phyloP scores from a whole-genome alignment of 2,888 invertebrate genomes.

The Coelinius sp. region DNA sequence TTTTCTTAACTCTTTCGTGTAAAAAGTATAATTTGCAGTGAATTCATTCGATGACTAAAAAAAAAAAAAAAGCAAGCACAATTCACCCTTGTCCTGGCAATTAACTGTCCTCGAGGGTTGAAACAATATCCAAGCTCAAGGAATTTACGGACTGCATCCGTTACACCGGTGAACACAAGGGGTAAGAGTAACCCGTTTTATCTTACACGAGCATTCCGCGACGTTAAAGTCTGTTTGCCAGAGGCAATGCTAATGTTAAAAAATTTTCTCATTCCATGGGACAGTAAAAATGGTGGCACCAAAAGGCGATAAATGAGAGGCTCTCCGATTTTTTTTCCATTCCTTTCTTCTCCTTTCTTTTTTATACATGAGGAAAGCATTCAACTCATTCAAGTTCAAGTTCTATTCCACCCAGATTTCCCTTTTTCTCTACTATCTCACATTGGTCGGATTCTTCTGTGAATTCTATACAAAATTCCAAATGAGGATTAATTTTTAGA shows the following conservation, averaged over 20 bases:
- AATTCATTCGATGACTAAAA: background rate
- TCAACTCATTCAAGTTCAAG: background rate
- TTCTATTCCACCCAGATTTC: background rate
- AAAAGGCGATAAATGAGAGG: background rate
- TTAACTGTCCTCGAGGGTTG: background rate
- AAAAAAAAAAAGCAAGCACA: background rate
- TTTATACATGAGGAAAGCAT: background rate
- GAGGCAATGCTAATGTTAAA: background rate
- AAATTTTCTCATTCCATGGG: slow-evolving; percentile 11
- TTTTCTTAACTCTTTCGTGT: background rate
- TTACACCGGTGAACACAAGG: background rate
- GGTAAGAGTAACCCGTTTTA: slow-evolving; percentile 7
- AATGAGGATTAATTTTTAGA: background rate
- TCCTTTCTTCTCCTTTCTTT: background rate
- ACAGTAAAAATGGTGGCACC: background rate
- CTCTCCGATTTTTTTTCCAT: background rate
- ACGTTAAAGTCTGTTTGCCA: background rate
- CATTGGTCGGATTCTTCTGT: background rate
- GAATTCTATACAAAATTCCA: background rate
- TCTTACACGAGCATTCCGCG: background rate
- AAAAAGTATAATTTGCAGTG: background rate
- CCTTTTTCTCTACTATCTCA: background rate
- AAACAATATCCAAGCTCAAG: background rate
- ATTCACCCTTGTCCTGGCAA: slow-evolving; percentile 12
- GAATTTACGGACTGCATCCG: slow-evolving; percentile 17